Evolutionary conservation across 92 coral and sea anemone species (phyloP), one percentile per base, ranked within the genome.

Genomic region (Porites lobata): DNA sequence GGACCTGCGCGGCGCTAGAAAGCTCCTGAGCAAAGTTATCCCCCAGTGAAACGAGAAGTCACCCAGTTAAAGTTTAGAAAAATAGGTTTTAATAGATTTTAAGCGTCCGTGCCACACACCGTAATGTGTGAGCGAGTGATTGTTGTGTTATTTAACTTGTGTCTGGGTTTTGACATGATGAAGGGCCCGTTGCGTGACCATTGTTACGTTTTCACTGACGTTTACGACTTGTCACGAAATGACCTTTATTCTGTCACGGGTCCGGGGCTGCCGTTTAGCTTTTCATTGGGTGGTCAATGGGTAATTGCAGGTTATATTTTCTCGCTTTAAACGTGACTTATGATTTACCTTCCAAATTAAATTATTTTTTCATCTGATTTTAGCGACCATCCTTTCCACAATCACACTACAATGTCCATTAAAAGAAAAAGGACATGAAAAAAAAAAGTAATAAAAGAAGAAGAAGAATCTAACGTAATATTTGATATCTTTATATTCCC

Each of bases 1-100:
- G 98, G 98, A 7, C 89, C 89, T 1, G n/a, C 89, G 1, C 89
- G 83, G 69, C 89, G 84, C 29, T 85, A 65, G 61, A 9, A 57
- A 1, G 50, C 11, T n/a, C 38, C 4, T 9, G 2, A 22, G 21
- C 83, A 77, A 76, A 61, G 50, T 75, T 62, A 29, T 57, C 67
- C 1, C 24, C 52, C 15, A 26, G 50, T n/a, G 54, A 59, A 65
- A 71, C 71, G 63, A 70, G 38, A 54, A 32, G 72, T 43, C 83
- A 63, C 43, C 43, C 11, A 19, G 9, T 43, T 2, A 58, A 14
- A 56, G 47, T 38, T 38, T 38, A 38, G 47, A 57, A 14, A 50
- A 62, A 62, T 62, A 15, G 8, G 29, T 63, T 78, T 63, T 14
- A 63, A n/a, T 56, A 22, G 29, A 78, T 78, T 81, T 67, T 32